Conservation (phyloP, 2,888 invertebrate genomes). For the Chrysomela aeneicollis region DNA sequence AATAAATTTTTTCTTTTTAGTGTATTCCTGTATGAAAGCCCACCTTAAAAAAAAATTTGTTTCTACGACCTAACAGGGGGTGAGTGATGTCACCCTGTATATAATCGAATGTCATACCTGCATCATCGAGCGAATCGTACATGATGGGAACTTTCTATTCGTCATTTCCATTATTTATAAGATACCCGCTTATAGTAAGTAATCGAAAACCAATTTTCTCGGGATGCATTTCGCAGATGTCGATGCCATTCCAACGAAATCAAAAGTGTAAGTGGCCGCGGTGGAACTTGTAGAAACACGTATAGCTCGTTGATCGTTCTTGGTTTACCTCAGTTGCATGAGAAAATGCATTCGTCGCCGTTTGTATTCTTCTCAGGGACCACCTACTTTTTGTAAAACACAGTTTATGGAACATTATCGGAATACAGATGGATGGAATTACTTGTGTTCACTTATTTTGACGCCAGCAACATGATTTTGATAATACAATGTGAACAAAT, state of each 20-base stretch:
- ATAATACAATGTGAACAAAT: too few relatives aligned
- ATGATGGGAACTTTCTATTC: conserved; percentile 38
- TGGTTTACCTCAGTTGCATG: conserved; percentile 6
- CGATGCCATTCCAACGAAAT: conserved; percentile 16
- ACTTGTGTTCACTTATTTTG: too few relatives aligned
- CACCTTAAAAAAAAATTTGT: too few relatives aligned
- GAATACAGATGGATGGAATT: too few relatives aligned
- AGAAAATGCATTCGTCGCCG: conserved; percentile 4
- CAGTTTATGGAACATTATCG: not conserved
- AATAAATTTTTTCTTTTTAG: too few relatives aligned
- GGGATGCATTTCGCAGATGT: conserved; percentile 37
- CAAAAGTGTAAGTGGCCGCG: conserved; percentile 19
- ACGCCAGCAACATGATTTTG: too few relatives aligned
- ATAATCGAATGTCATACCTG: conserved; percentile 11
- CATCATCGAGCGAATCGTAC: conserved; percentile 15
- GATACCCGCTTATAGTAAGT: conserved; percentile 24
- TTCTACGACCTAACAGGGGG: too few relatives aligned
- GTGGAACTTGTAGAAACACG: too few relatives aligned
- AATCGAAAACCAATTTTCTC: conserved; percentile 34
- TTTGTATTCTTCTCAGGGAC: not conserved
- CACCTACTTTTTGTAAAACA: not conserved
- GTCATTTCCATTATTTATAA: conserved; percentile 39
- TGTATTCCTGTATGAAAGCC: too few relatives aligned
- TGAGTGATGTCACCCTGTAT: conserved; percentile 29
- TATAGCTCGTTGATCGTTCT: not conserved